These are phyloP conservation scores for Bufotes viridis DNA, from an alignment of 2,797 vertebrate species.

Conservation along the genomic window DNA sequence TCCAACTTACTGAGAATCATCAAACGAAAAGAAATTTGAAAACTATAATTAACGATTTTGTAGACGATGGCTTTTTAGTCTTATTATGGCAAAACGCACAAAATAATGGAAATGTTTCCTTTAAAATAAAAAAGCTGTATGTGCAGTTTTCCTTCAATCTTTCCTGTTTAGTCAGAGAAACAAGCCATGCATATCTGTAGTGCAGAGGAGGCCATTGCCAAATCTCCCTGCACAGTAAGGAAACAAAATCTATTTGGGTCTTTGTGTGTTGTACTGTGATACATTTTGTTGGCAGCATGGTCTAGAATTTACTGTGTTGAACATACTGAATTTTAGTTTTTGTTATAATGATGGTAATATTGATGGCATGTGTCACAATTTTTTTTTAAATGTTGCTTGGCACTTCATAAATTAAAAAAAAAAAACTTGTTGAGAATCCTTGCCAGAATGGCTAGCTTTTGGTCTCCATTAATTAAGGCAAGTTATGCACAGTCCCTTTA, in stretches of 20 bases:
- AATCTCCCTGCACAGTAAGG: conserved; percentile 3
- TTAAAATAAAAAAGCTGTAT: conserved; percentile 47
- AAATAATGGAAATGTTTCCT: conserved; percentile 51
- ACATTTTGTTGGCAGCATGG: not conserved
- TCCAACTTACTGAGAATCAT: conserved; percentile 39
- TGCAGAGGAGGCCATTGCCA: conserved; percentile 11
- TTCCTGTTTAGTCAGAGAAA: conserved; percentile 55
- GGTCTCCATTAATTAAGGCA: not conserved
- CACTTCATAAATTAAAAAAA: not conserved
- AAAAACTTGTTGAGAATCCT: not conserved
- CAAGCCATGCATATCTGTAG: conserved; percentile 23
- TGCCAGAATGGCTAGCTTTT: not conserved
- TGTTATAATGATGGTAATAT: not conserved
- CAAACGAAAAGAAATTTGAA: conserved; percentile 56
- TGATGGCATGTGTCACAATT: not conserved
- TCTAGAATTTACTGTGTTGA: not conserved
- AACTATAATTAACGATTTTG: conserved; percentile 61
- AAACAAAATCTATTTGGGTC: not conserved
- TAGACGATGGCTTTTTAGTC: conserved; percentile 46
- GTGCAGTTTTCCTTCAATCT: conserved; percentile 45
- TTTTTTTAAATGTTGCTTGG: not conserved
- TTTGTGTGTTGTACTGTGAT: conserved; percentile 2
- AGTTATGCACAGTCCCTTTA: not conserved
- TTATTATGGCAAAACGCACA: conserved; percentile 43
- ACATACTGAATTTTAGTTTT: not conserved